These are phyloP conservation scores for Melanotaenia trifasciata DNA, from an alignment of 2,797 vertebrate species.

Conservation along the genomic window DNA sequence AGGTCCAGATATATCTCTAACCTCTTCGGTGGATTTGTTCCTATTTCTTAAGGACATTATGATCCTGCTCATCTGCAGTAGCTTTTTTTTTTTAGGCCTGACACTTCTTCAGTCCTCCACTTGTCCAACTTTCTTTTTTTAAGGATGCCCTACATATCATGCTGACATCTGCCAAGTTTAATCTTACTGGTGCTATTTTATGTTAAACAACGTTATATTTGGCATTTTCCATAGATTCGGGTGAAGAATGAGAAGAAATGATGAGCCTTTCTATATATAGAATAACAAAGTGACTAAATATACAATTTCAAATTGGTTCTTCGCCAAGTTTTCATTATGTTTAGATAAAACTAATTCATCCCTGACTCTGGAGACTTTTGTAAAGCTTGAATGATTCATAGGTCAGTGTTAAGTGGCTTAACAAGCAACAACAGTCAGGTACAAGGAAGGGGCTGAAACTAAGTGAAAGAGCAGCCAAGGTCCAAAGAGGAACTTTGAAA, in stretches of 20 bases:
- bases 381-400: background rate
- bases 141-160: background rate
- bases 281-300: background rate
- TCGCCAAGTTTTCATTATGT: background rate
- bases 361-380: no score
- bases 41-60: background rate
- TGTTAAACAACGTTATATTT: no score
- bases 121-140: background rate
- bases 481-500: background rate
- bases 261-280: no score
- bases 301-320: background rate
- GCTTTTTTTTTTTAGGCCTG: no score
- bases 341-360: background rate
- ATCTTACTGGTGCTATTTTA: no score
- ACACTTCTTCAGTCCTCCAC: background rate
- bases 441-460: background rate
- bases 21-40: background rate
- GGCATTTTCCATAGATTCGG: no score
- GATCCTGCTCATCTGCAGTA: background rate
- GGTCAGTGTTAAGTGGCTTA: no score
- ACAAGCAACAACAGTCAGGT: no score
- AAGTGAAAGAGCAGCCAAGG: background rate
- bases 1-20: background rate
- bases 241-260: no score
- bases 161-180: background rate